A percentile compares a stretch with the other conserved stretches of the same genome.
These are phyloP conservation scores for Amaurobius ferox DNA, from an alignment of 2,888 invertebrate species.

Conservation along the genomic window DNA sequence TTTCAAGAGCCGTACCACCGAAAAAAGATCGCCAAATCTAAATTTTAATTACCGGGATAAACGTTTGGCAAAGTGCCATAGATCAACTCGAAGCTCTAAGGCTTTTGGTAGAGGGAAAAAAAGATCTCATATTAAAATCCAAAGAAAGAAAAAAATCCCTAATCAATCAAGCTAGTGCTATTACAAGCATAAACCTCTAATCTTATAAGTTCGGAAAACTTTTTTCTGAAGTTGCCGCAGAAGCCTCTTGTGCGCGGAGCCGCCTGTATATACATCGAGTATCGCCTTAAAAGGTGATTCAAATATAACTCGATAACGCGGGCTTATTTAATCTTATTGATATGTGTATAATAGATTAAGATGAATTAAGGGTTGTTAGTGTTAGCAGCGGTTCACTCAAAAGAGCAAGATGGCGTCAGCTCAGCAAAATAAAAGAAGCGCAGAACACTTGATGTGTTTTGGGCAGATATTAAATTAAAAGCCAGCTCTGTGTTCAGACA, in stretches of 20 bases:
- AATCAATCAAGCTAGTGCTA: slow-evolving; percentile 7
- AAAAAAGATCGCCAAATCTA: slow-evolving; percentile 17
- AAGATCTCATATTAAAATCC: slow-evolving; percentile 5
- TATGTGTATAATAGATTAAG: slow-evolving; percentile 59
- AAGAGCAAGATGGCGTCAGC: no score
- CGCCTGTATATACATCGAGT: background rate
- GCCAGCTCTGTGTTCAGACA: no score
- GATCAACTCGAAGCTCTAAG: background rate
- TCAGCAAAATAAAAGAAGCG: no score
- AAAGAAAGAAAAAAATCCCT: background rate
- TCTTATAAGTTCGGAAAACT: background rate
- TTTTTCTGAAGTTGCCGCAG: background rate
- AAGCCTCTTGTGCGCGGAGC: background rate
- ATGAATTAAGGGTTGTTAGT: slow-evolving; percentile 21
- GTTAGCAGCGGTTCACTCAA: background rate
- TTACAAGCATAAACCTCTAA: slow-evolving; percentile 14
- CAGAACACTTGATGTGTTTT: no score
- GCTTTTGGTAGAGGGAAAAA: background rate
- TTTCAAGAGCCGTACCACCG: background rate
- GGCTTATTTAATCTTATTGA: slow-evolving; percentile 59
- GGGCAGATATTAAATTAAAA: no score
- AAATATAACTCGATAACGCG: background rate
- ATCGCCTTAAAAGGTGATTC: background rate
- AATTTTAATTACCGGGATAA: slow-evolving; percentile 64
- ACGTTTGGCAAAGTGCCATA: slow-evolving; percentile 61